A percentile compares a stretch with the other conserved stretches of the same genome.
Evolutionary conservation across 2,888 invertebrate species (phyloP).

Genomic region (Troilus luridus): DNA sequence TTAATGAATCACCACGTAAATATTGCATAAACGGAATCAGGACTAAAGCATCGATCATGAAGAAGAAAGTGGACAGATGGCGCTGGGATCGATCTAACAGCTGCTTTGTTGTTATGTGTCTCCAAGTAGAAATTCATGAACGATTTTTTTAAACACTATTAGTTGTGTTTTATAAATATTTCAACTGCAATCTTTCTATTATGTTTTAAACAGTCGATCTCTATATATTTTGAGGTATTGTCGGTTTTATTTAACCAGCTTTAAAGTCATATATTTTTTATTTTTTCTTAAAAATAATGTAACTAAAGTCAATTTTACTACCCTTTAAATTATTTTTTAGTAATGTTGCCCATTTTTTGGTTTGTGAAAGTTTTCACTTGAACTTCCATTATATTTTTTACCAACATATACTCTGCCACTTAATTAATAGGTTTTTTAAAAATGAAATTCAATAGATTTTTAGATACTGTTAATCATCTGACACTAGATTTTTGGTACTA

Average conservation of each 20-base stretch:
- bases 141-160: not conserved
- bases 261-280: not conserved
- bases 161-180: not conserved
- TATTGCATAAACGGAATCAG: constrained; percentile 45
- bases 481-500: not conserved
- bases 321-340: not conserved
- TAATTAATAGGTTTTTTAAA: not conserved
- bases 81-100: constrained; percentile 38
- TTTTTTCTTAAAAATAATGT: not conserved
- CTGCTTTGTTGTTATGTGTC: not conserved
- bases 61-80: constrained; percentile 46
- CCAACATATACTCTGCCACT: not conserved
- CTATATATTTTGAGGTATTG: not conserved
- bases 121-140: not conserved
- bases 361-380: not conserved
- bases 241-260: not conserved
- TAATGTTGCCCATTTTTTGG: not conserved
- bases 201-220: not conserved
- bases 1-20: constrained; percentile 22
- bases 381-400: not conserved
- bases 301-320: not conserved
- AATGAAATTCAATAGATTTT: not conserved
- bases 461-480: not conserved
- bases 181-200: not conserved
- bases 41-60: constrained; percentile 51